These are phyloP conservation scores for Chaitophorus viminalis DNA, from an alignment of 2,888 invertebrate genomes.

Conservation along the genomic window DNA sequence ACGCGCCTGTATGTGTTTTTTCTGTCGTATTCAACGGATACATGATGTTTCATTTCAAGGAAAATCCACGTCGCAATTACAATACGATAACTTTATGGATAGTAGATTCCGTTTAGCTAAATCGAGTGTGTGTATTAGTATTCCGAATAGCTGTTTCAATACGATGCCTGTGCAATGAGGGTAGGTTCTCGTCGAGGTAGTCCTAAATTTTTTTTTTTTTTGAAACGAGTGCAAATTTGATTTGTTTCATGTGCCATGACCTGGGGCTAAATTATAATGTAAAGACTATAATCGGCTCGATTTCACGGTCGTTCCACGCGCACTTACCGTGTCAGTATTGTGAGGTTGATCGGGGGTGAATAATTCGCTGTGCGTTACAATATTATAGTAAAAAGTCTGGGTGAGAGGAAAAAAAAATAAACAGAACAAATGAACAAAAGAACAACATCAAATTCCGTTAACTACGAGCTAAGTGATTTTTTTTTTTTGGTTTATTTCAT, in stretches of 20 bases:
- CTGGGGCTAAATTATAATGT: not conserved
- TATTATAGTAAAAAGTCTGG: not conserved
- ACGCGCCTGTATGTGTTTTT: no score
- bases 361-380: not conserved
- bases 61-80: no score
- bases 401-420: not conserved
- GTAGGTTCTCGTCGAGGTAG: no score
- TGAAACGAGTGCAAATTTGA: not conserved
- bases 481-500: not conserved
- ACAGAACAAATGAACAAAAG: not conserved
- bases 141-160: no score
- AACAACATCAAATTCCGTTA: not conserved
- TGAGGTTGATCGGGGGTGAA: not conserved
- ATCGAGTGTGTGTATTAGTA: no score
- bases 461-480: not conserved
- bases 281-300: not conserved
- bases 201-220: not conserved
- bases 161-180: no score
- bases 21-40: no score
- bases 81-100: no score
- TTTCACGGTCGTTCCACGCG: conserved; percentile 5
- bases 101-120: no score
- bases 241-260: not conserved
- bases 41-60: no score
- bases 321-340: not conserved